Conservation (phyloP, 1,140 invertebrate species). For the Eufriesea mexicana region DNA sequence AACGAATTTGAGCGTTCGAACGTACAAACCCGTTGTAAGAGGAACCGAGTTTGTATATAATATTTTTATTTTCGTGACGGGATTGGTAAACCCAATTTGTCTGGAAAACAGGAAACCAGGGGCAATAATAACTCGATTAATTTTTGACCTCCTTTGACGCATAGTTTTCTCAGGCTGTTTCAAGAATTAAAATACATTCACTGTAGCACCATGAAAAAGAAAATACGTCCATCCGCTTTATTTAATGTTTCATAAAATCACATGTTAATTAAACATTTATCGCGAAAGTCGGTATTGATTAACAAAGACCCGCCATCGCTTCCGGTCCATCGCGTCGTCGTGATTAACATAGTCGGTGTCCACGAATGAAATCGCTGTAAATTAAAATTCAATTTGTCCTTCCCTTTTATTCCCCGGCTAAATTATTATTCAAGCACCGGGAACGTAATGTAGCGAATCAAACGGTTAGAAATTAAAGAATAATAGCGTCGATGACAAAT, state of each 20-base stretch:
- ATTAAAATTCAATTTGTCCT: background rate
- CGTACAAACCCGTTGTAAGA: background rate
- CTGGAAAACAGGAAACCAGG: background rate
- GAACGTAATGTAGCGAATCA: background rate
- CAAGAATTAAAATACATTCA: background rate
- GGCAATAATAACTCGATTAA: background rate
- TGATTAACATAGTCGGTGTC: background rate
- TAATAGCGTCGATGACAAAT: background rate
- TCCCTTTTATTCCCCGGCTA: background rate
- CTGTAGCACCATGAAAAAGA: background rate
- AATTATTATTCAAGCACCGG: background rate
- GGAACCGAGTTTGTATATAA: background rate
- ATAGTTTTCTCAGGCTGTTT: background rate
- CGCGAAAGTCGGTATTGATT: too few relatives aligned
- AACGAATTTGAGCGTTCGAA: background rate
- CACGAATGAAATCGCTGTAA: background rate
- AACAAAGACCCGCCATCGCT: background rate
- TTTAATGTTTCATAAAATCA: background rate
- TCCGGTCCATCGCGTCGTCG: background rate
- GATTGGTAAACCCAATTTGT: background rate
- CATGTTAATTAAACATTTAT: background rate
- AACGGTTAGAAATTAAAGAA: background rate
- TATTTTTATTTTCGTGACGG: too few relatives aligned
- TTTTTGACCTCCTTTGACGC: background rate
- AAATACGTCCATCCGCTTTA: background rate